phyloP scores from a whole-genome alignment of 2,888 invertebrate genomes.

The Villa cingulata region DNA sequence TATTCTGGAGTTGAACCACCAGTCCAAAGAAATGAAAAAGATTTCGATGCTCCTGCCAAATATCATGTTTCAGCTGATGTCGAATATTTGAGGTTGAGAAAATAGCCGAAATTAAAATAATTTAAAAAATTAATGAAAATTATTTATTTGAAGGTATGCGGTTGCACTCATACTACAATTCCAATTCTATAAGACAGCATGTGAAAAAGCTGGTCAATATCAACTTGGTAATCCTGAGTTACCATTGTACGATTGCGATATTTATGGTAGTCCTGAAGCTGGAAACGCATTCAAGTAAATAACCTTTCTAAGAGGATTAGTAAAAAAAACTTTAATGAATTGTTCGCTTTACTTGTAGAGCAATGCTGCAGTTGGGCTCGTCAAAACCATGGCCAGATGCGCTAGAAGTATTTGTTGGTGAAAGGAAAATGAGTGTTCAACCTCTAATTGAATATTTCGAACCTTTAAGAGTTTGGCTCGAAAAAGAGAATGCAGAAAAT shows the following conservation, averaged over 20 bases:
- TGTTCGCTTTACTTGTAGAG: constrained; percentile 31
- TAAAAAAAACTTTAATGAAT: neutral
- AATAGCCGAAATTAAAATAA: neutral
- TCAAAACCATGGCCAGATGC: constrained; percentile 76
- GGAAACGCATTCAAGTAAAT: constrained; percentile 55
- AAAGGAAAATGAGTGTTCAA: constrained; percentile 57
- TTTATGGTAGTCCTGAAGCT: constrained; percentile 64
- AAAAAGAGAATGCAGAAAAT: constrained; percentile 55
- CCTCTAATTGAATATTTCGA: constrained; percentile 69
- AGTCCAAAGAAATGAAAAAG: constrained; percentile 44
- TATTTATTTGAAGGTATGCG: constrained; percentile 38
- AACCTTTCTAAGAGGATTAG: neutral
- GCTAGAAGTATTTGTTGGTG: constrained; percentile 66
- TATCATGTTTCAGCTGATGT: constrained; percentile 59
- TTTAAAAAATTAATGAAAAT: neutral
- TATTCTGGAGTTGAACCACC: constrained; percentile 55
- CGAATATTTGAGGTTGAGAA: constrained; percentile 47
- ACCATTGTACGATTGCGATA: constrained; percentile 73
- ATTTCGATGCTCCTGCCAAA: constrained; percentile 65
- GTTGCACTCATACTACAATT: constrained; percentile 70
- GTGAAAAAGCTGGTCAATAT: constrained; percentile 65
- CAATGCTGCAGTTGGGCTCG: constrained; percentile 57
- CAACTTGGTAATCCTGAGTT: constrained; percentile 50
- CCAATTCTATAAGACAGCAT: constrained; percentile 60
- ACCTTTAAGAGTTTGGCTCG: constrained; percentile 62